Base-by-base conservation (phyloP, 2,797 vertebrate species). In the Anableps anableps region DNA sequence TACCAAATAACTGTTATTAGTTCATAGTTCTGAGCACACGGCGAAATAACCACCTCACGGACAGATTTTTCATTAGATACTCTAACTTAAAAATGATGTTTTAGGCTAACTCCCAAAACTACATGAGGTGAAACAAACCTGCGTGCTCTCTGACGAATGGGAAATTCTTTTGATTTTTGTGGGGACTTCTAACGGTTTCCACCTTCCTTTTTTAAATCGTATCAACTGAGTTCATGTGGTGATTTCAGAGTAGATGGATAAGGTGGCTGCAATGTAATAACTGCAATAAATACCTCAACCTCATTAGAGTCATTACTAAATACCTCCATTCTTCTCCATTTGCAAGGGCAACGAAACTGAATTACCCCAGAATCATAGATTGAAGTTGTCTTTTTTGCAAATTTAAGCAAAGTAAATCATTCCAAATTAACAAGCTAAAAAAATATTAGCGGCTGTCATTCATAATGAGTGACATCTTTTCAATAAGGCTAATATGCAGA, bases 71-170 rank as follows among this genome's bases (percentile, higher is more conserved):
- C 90, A 93, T 96, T 96, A 95, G 91, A 96, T 96, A 93, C 93
- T 85, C 89, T 93, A 93, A 94, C 92, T 96, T 82, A 86, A 96
- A 92, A 94, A 93, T 94, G 91, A 96, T 71, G 96, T 95, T 95
- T 94, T 90, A 95, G 95, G 94, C 93, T 95, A 80, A 87, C 97
- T 96, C 94, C 95, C 94, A 92, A 96, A 96, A 96, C 96, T 95
- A 95, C 94, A 96, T 94, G 95, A 97, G 96, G 95, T 95, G 94
- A 96, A 97, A 95, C 87, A 96, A 96, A 96, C 93, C 94, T 94
- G 93, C 94, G 2, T 93, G 81, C 88, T 96, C 96, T 96, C 87
- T 89, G 94, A 89, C 94, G 92, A 94, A 93, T 86, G 83, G 89
- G 88, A 94, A 96, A 94, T 97, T 96, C 95, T 95, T 97, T 85